Conservation (phyloP, 2,113 vertebrate species). For the Anoura caudifer region DNA sequence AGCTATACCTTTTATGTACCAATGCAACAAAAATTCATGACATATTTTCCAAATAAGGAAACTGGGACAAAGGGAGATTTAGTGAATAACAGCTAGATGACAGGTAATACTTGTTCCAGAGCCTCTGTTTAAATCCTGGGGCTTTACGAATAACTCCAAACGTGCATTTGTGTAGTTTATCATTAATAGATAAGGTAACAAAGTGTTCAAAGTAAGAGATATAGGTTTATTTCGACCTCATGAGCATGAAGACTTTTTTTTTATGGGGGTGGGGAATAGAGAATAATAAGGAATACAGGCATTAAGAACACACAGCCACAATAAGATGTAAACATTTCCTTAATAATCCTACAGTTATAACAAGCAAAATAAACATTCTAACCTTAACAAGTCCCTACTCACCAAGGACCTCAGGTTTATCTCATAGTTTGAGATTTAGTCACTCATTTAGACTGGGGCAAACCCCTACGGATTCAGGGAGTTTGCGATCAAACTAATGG, state of each 20-base stretch:
- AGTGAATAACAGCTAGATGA: background rate
- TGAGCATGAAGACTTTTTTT: background rate
- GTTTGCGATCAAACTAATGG: constrained; percentile 71
- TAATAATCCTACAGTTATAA: constrained; percentile 77
- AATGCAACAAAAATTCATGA: constrained; percentile 22
- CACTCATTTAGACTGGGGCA: constrained; percentile 73
- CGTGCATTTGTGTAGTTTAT: background rate
- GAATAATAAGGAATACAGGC: background rate
- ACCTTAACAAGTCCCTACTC: constrained; percentile 68
- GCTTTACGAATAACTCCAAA: background rate
- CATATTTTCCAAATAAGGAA: constrained; percentile 52
- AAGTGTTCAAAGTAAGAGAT: background rate
- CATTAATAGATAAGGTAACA: background rate
- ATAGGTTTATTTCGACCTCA: background rate
- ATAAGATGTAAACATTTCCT: constrained; percentile 78
- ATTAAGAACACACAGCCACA: constrained; percentile 49
- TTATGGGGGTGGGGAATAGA: background rate
- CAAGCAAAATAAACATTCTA: constrained; percentile 78
- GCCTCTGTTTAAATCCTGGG: background rate
- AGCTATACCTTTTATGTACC: background rate
- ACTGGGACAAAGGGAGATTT: constrained; percentile 7
- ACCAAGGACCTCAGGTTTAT: constrained; percentile 67
- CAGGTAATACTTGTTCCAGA: background rate
- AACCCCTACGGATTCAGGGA: constrained; percentile 71
- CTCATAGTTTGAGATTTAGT: constrained; percentile 70